A percentile compares a stretch with the other conserved stretches of the same genome.
These are phyloP conservation scores for Leucopsar rothschildi DNA, from an alignment of 2,113 vertebrate species.

Conservation along the genomic window DNA sequence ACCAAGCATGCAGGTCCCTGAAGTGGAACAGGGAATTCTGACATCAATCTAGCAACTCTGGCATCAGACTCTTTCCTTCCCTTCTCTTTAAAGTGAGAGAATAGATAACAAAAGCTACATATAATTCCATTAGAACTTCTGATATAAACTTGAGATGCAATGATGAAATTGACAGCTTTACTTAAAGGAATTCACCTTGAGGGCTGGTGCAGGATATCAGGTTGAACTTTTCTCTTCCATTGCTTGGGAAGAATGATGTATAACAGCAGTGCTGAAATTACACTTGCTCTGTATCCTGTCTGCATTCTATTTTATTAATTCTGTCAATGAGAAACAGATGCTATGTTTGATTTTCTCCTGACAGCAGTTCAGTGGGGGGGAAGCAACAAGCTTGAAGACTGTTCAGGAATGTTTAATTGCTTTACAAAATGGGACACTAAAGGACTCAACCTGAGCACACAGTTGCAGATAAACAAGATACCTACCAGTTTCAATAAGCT, in stretches of 20 bases:
- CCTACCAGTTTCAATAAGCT: background rate
- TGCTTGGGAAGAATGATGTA: background rate
- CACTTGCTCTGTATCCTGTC: background rate
- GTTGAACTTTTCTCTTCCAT: background rate
- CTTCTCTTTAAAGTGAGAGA: background rate
- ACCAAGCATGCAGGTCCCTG: background rate
- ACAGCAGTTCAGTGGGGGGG: background rate
- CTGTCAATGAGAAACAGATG: conserved; percentile 16
- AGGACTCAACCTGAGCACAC: background rate
- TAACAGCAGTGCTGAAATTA: background rate
- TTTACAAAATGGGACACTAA: background rate
- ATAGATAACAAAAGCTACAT: background rate
- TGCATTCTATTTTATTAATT: conserved; percentile 17
- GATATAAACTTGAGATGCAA: background rate
- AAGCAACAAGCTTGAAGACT: background rate
- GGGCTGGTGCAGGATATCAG: background rate
- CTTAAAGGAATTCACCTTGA: background rate
- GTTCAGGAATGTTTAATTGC: background rate
- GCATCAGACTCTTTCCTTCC: background rate
- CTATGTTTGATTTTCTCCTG: background rate
- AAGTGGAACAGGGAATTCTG: background rate
- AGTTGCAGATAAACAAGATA: background rate
- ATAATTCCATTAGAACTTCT: background rate
- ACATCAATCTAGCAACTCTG: background rate
- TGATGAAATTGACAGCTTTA: background rate